Base-by-base conservation (phyloP, 2,797 vertebrate genomes). In the Gadopsis bispinosus region DNA sequence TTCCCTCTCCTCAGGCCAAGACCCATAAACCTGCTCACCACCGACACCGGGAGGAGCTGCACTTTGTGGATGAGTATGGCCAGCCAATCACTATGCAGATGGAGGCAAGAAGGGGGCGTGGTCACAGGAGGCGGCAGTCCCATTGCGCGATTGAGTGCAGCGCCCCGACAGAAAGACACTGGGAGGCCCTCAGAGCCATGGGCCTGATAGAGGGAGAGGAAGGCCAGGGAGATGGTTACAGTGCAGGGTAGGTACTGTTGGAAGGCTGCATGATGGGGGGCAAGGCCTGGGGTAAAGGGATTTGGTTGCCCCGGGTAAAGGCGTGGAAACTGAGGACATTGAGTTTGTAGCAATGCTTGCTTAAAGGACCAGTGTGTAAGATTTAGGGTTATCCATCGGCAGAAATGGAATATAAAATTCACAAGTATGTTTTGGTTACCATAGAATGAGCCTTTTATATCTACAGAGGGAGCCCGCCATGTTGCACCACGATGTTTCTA, bases 151-250 rank as follows among this genome's bases (percentile, higher is more conserved):
- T 71, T 0, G 91, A 94, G 50, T 91, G 87, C 86, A 77, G 56
- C 13, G 43, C 68, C 51, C 87, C 91, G 0, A 77, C 93, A 0
- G 93, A 94, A 16, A 78, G 87, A 66, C 92, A 92, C 76, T 94
- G 93, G 94, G 92, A 92, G 59, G 85, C 89, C 13, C 83, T 93
- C 78, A 92, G 92, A 72, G 89, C 87, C 62, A 89, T 94, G 86
- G 91, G 92, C 19, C 70, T 92, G 85, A 83, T 92, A 86, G 90
- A 92, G 47, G 91, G 85, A 5, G 80, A 89, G 41, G 83, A 85
- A 2, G 31, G 71, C 31, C 88, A 83, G 53, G 64, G 73, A 31
- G 87, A 87, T 0, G 19, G 71, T 43, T 92, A 91, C 72, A 26
- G 56, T 3, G 26, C 87, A 22, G 90, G 93, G 94, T 92, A 58